These are phyloP conservation scores for Poecilia velifera DNA, from an alignment of 2,797 vertebrate genomes.

Conservation along the genomic window DNA sequence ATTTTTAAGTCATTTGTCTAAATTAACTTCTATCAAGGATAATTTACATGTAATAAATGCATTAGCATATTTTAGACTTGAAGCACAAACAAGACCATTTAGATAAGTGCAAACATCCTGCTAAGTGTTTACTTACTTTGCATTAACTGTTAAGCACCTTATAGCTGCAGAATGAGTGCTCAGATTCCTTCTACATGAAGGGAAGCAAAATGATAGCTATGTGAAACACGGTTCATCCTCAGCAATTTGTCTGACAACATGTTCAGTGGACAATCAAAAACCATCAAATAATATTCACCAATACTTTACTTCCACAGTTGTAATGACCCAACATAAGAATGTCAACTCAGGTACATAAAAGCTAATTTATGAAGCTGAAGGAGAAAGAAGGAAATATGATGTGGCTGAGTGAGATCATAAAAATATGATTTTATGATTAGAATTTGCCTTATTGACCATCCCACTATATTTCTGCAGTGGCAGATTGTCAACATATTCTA, in stretches of 20 bases:
- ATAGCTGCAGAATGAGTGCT: neutral
- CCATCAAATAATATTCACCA: neutral
- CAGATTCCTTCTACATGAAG: neutral
- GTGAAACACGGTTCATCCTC: too few species aligned
- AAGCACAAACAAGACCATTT: neutral
- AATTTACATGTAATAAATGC: neutral
- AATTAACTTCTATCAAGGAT: neutral
- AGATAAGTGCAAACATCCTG: neutral
- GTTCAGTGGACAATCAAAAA: neutral
- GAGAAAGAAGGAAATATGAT: neutral
- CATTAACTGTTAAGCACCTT: neutral
- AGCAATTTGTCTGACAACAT: neutral
- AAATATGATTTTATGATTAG: neutral
- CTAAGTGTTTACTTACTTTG: neutral
- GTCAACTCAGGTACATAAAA: neutral
- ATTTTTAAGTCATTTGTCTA: neutral
- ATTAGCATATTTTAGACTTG: neutral
- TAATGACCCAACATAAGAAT: neutral
- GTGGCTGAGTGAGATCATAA: neutral
- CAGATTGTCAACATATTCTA: neutral
- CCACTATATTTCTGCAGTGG: neutral
- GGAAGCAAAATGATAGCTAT: neutral
- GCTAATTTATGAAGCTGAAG: neutral
- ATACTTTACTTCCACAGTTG: neutral
- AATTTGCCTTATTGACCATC: neutral